These are phyloP conservation scores for Passer domesticus DNA, from an alignment of 2,113 vertebrate species.

Conservation along the genomic window DNA sequence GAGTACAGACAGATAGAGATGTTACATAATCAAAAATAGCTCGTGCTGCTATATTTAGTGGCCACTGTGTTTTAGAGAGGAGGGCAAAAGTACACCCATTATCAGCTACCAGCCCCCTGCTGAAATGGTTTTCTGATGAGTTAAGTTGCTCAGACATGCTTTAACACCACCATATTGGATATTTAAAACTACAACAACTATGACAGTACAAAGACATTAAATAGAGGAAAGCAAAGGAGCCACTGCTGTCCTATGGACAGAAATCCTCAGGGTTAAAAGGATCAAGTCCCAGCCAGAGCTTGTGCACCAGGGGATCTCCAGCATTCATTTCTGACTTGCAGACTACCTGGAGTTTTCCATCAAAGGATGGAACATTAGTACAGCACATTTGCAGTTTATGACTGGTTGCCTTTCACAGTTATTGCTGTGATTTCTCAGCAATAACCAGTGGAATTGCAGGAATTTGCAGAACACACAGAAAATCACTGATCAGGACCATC, in stretches of 20 bases:
- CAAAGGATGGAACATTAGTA: background rate
- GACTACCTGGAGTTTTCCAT: background rate
- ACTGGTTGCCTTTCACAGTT: conserved; percentile 1
- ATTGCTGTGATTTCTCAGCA: background rate
- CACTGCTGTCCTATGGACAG: background rate
- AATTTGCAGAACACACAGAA: conserved; percentile 30
- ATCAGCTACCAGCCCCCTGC: background rate
- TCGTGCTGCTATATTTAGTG: conserved; percentile 24
- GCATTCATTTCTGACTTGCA: background rate
- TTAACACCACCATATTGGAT: background rate
- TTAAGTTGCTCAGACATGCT: background rate
- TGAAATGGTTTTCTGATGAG: conserved; percentile 27
- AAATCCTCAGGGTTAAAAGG: background rate
- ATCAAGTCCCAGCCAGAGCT: background rate
- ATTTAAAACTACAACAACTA: conserved; percentile 2
- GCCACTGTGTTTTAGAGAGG: background rate
- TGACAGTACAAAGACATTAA: background rate
- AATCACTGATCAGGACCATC: background rate
- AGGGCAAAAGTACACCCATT: conserved; percentile 32
- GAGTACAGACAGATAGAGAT: conserved; percentile 23
- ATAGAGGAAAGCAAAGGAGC: background rate
- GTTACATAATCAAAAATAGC: conserved; percentile 36
- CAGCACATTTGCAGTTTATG: background rate
- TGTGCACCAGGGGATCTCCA: background rate
- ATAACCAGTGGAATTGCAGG: conserved; percentile 32